phyloP scores from a whole-genome alignment of 2,888 invertebrate genomes.

The Campoletis raptor region DNA sequence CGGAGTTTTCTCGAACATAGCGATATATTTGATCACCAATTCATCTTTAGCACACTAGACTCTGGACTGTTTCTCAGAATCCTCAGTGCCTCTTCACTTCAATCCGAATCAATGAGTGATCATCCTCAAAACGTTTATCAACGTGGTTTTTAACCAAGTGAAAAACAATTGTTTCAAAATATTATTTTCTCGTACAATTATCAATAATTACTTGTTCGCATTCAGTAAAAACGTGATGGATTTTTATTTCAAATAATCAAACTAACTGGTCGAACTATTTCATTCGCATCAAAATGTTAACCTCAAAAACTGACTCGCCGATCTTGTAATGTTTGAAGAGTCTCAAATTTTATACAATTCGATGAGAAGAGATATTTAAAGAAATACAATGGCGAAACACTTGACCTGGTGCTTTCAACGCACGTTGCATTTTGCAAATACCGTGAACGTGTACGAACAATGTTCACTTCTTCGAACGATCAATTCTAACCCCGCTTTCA shows the following conservation, averaged over 20 bases:
- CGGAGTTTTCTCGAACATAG: neutral
- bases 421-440: conserved; percentile 16
- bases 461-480: neutral
- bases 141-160: neutral
- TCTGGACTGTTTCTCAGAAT: neutral
- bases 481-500: neutral
- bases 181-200: neutral
- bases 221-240: neutral
- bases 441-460: neutral
- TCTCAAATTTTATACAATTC: neutral
- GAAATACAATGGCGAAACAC: conserved; percentile 54
- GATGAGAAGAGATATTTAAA: neutral
- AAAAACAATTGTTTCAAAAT: neutral
- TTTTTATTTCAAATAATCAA: neutral
- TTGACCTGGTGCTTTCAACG: conserved; percentile 53
- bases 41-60: neutral
- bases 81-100: neutral
- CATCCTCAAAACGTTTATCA: neutral
- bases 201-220: neutral
- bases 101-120: neutral
- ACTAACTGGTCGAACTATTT: neutral
- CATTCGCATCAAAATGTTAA: conserved; percentile 12
- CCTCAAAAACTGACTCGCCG: conserved; percentile 37
- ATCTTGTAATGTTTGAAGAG: neutral
- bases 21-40: neutral